These are phyloP conservation scores for Dynastes hyllus DNA, from an alignment of 2,888 invertebrate genomes.

Conservation along the genomic window DNA sequence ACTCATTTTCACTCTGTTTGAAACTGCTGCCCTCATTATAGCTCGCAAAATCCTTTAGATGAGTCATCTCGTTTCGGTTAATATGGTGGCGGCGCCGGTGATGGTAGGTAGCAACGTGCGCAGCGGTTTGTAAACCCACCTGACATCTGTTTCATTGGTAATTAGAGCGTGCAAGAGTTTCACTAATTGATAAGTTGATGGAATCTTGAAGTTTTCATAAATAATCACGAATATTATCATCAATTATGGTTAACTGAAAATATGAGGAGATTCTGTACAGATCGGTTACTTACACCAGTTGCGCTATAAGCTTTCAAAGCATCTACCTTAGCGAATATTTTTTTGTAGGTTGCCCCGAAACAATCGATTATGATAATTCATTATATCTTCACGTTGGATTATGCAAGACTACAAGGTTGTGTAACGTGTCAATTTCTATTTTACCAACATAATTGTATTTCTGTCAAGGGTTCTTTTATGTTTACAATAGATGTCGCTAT, in stretches of 20 bases:
- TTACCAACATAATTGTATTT: too few species aligned
- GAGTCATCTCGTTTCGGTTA: constrained; percentile 2
- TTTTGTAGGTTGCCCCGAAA: too few species aligned
- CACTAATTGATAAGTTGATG: constrained; percentile 41
- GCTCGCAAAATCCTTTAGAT: constrained; percentile 15
- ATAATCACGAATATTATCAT: constrained; percentile 39
- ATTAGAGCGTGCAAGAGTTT: constrained; percentile 40
- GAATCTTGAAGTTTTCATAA: constrained; percentile 37
- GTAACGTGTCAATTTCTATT: too few species aligned
- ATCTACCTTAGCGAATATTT: too few species aligned
- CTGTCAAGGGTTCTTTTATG: too few species aligned
- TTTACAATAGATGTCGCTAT: too few species aligned
- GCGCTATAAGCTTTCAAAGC: too few species aligned
- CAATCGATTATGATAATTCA: too few species aligned
- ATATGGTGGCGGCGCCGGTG: background rate
- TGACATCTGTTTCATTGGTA: constrained; percentile 43
- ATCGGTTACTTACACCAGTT: too few species aligned
- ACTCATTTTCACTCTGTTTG: constrained; percentile 40
- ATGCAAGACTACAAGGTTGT: too few species aligned
- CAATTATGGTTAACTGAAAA: constrained; percentile 22
- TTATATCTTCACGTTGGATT: too few species aligned
- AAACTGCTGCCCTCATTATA: constrained; percentile 38
- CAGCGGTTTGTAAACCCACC: constrained; percentile 37
- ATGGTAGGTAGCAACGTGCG: background rate
- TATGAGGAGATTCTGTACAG: background rate